Percentiles rank a stretch among this genome's conserved stretches.
Evolutionary conservation across 2,888 invertebrate genomes (phyloP).

Genomic region (Nomada lathburiana): DNA sequence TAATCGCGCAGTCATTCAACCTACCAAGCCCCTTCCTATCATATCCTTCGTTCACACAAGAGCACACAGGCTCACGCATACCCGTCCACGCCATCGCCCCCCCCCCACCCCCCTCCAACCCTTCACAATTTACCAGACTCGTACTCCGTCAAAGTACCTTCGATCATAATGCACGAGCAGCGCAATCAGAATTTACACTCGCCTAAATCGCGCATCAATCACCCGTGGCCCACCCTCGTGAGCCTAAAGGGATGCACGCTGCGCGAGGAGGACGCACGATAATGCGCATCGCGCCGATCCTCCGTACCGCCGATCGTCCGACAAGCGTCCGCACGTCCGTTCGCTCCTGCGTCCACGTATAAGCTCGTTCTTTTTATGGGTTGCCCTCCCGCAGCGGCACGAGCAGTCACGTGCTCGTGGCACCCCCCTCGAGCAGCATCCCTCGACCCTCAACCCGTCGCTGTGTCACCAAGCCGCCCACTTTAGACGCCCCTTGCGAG

Average conservation of each 20-base stretch:
- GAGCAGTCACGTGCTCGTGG: conserved; percentile 80
- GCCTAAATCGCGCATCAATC: conserved; percentile 61
- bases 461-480: conserved; percentile 81
- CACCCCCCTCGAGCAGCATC: conserved; percentile 62
- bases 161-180: conserved; percentile 46
- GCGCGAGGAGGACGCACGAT: conserved; percentile 63
- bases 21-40: neutral
- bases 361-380: conserved; percentile 72
- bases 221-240: conserved; percentile 41
- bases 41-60: conserved; percentile 4
- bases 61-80: no score
- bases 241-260: conserved; percentile 56
- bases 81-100: neutral
- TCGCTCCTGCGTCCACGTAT: conserved; percentile 61
- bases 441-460: conserved; percentile 65
- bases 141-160: conserved; percentile 34
- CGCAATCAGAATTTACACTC: conserved; percentile 58
- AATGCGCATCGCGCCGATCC: conserved; percentile 77
- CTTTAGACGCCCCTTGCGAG: conserved; percentile 77
- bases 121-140: neutral
- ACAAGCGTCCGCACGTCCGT: conserved; percentile 38
- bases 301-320: conserved; percentile 50
- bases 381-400: conserved; percentile 75
- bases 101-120: no score
- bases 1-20: conserved; percentile 15